Evolutionary conservation across 2,888 invertebrate genomes (phyloP), one percentile per base, ranked within the genome.

Genomic region (Galerucella pusilla): DNA sequence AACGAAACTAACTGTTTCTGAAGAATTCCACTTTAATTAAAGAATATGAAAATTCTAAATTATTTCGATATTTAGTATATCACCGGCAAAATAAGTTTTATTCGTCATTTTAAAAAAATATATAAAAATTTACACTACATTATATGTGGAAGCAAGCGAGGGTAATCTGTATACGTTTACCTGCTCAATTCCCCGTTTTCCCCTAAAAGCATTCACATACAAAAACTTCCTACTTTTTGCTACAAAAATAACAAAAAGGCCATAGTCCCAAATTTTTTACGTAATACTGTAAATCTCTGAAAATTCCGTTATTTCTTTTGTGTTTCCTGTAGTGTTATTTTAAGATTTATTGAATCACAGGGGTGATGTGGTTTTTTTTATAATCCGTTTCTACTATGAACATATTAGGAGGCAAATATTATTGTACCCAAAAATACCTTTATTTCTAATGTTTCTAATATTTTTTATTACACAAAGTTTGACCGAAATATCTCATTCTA

Each of bases 251-350:
- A 69, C 69, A 69, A 63, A 69, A 69, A 69, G 25, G 20, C n/a
- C 25, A 5, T 63, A 28, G 16, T 45, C 20, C 64, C 12, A 16
- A 45, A n/a, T 68, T 69, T 69, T 69, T 61, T 63, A 61, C 69
- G 49, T 49, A 28, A 69, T 61, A n/a, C 46, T 49, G 46, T 61
- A 69, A 69, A 69, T 69, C 49, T 25, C 28, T 5, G 49, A 69
- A 69, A 61, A 69, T 61, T 57, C 69, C 69, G 69, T 69, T 69
- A 69, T 28, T 61, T 49, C 69, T 69, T 69, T 69, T 61, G 52
- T 69, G 16, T n/a, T 49, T 28, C 61, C 52, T 25, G 49, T 7
- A 68, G 14, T 16, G 20, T 69, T 69, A 42, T 69, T 69, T 61
- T 12, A 49, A 61, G 61, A 69, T 69, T 69, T 69, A 69, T 69